Percentiles rank a stretch among this genome's conserved stretches.
These are phyloP conservation scores for Synanthedon formicaeformis DNA, from an alignment of 2,888 invertebrate genomes.

Conservation along the genomic window DNA sequence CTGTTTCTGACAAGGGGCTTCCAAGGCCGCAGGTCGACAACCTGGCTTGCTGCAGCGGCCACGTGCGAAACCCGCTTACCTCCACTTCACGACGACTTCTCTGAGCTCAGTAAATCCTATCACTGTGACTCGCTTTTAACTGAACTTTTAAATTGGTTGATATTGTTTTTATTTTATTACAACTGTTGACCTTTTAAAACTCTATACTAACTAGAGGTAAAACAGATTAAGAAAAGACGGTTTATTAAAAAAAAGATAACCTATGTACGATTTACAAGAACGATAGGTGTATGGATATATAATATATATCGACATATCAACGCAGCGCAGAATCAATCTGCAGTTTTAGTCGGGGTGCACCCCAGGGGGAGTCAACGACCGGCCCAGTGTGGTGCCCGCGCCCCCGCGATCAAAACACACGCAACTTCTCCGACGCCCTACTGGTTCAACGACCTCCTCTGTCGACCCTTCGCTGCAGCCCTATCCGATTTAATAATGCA, in stretches of 20 bases:
- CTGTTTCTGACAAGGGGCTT: slow-evolving; percentile 29
- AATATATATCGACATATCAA: background rate
- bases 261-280: too few relatives aligned
- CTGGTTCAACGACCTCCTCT: slow-evolving; percentile 51
- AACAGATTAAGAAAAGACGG: too few relatives aligned
- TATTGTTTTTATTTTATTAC: too few relatives aligned
- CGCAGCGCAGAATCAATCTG: slow-evolving; percentile 35
- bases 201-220: too few relatives aligned
- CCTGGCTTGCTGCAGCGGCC: slow-evolving; percentile 41
- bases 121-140: slow-evolving; percentile 1
- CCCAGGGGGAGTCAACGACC: slow-evolving; percentile 53
- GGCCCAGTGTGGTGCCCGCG: slow-evolving; percentile 42
- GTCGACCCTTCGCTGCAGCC: slow-evolving; percentile 39
- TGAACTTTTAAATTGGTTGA: too few relatives aligned
- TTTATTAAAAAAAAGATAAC: too few relatives aligned
- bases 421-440: slow-evolving; percentile 39
- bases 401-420: slow-evolving; percentile 31
- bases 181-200: too few relatives aligned
- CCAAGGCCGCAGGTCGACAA: slow-evolving; percentile 62
- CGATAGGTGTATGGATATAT: too few relatives aligned
- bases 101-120: slow-evolving; percentile 5
- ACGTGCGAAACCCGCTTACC: slow-evolving; percentile 58
- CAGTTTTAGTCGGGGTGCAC: slow-evolving; percentile 29
- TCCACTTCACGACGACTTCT: slow-evolving; percentile 17
- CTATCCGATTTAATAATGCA: slow-evolving; percentile 32